Evolutionary conservation across 2,888 invertebrate genomes (phyloP), one percentile per base, ranked within the genome.

Genomic region (Brachyopa scutellaris): DNA sequence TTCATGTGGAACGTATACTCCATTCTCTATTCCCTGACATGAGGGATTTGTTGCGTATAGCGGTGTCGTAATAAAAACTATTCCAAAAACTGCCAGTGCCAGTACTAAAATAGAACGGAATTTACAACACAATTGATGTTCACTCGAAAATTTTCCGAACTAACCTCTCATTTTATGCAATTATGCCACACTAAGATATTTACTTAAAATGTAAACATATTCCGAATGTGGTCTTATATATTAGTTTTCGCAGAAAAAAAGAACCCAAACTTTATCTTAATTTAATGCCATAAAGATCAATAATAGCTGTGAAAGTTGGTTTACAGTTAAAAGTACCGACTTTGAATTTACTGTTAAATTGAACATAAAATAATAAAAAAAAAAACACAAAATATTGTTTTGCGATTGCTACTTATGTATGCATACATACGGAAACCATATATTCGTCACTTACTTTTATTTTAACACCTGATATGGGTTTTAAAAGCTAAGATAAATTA

Each of bases 81-180:
- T 7, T 2, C 57, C 59, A 15, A 57, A 13, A 19, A 15, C 38
- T 2, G 31, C 4, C 42, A 59, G 7, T 21, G 26, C 36, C 36
- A n/a, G 15, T 17, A 45, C 47, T 2, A 4, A 9, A 57, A 57
- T 5, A 7, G 11, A 67, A 57, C 5, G 9, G 13, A 6, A 0
- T 23, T 3, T 38, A 15, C 6, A 17, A 21, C 0, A 61, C 1
- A 26, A 5, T 26, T 21, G 5, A 19, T 13, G 2, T n/a, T n/a
- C n/a, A 13, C 13, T 1, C 1, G 8, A 19, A 8, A n/a, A 17
- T 1, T 42, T 17, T 4, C 2, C 21, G 0, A 9, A 33, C 59
- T 15, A 45, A 61, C 61, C 61, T 61, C 45, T 31, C 61, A 61
- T 61, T 45, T 3, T 26, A n/a, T 15, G 19, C 8, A 7, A 13